Conservation (phyloP, 64 coral and sea anemone genomes). For the Dendronephthya gigantea region DNA sequence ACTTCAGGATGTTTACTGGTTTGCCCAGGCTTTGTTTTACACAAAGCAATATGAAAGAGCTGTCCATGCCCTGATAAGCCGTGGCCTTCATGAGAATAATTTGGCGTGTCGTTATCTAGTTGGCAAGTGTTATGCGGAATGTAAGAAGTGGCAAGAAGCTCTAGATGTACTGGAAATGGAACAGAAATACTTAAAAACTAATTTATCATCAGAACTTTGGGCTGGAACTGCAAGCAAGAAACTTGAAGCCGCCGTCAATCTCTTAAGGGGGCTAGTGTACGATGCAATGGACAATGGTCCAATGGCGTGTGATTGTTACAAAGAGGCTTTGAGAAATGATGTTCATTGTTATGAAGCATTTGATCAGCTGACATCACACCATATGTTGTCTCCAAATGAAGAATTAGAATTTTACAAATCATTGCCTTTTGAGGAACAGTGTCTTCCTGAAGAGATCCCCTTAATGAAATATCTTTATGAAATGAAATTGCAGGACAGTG, state of each 20-base stretch:
- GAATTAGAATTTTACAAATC: slow-evolving; percentile 61
- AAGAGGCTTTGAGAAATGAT: slow-evolving; percentile 76
- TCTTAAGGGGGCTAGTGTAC: slow-evolving; percentile 69
- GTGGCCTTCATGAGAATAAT: slow-evolving; percentile 58
- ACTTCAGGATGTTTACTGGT: slow-evolving; percentile 96
- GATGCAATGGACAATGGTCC: slow-evolving; percentile 87
- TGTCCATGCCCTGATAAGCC: slow-evolving; percentile 52
- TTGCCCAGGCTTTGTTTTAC: slow-evolving; percentile 78
- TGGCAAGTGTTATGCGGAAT: slow-evolving; percentile 84
- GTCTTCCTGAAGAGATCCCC: slow-evolving; percentile 73
- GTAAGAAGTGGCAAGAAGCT: slow-evolving; percentile 89
- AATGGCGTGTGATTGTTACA: slow-evolving; percentile 78
- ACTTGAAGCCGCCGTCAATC: slow-evolving; percentile 59
- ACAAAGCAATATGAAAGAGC: slow-evolving; percentile 77
- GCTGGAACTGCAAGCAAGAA: slow-evolving; percentile 53
- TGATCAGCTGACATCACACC: slow-evolving; percentile 85
- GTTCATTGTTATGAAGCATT: slow-evolving; percentile 99
- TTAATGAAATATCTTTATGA: slow-evolving; percentile 82
- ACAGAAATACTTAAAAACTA: slow-evolving; percentile 55
- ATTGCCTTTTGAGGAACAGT: slow-evolving; percentile 73
- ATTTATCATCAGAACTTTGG: slow-evolving; percentile 34
- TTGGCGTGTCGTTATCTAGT: slow-evolving; percentile 77
- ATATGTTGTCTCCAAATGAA: slow-evolving; percentile 86
- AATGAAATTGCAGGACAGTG: slow-evolving; percentile 60
- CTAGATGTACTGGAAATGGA: slow-evolving; percentile 70